Percentiles rank a stretch among this genome's conserved stretches.
Conservation (phyloP, 2,888 invertebrate genomes). For the Sceliomorpha sp. region DNA sequence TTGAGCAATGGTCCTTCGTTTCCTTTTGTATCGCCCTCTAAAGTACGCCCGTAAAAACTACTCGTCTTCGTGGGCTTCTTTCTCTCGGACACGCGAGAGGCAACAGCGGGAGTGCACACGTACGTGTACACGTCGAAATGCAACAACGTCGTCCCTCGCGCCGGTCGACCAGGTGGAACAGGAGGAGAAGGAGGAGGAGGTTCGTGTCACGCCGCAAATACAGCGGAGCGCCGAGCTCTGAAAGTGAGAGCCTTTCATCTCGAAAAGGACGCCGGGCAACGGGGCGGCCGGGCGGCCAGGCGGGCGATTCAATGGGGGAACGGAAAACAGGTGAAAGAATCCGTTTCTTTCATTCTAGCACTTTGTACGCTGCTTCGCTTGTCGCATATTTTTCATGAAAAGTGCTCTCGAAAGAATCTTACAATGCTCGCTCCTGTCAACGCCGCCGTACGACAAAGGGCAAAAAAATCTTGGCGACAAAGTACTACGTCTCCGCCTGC, state of each 20-base stretch:
- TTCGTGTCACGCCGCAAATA: constrained; percentile 51
- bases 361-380: constrained; percentile 26
- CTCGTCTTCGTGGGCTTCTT: constrained; percentile 37
- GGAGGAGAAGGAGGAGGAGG: too few relatives aligned
- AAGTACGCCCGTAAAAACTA: too few relatives aligned
- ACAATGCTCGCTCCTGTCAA: constrained; percentile 3
- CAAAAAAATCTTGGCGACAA: too few relatives aligned
- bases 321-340: constrained; percentile 49
- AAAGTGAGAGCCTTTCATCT: constrained; percentile 50
- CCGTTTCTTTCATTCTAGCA: constrained; percentile 39
- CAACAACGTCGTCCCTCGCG: too few relatives aligned
- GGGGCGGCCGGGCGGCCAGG: constrained; percentile 14
- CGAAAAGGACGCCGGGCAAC: constrained; percentile 35
- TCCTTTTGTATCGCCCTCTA: constrained; percentile 31
- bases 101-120: neutral
- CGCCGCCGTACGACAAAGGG: too few relatives aligned
- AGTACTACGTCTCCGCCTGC: too few relatives aligned
- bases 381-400: constrained; percentile 41
- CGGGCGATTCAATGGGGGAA: constrained; percentile 37
- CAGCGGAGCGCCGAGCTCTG: constrained; percentile 36
- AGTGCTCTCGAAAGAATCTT: constrained; percentile 19
- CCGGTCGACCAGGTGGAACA: constrained; percentile 49
- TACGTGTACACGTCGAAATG: too few relatives aligned
- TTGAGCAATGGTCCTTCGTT: too few relatives aligned
- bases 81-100: constrained; percentile 35